phyloP scores from a whole-genome alignment of 2,797 vertebrate species.

The Acomys russatus region DNA sequence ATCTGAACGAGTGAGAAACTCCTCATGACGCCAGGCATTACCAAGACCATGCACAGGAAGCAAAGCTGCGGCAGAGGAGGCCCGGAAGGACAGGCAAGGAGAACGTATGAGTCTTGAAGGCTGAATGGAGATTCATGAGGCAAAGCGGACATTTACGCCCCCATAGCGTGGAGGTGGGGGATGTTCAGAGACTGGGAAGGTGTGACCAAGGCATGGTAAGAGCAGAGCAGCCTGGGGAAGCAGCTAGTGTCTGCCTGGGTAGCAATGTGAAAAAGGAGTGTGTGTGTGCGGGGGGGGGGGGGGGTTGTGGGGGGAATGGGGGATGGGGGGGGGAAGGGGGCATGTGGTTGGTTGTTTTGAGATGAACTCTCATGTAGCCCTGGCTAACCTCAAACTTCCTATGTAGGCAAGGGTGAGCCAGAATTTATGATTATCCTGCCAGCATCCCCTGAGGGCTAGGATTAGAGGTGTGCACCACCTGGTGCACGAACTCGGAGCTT shows the following conservation, averaged over 20 bases:
- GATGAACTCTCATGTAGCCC: not conserved
- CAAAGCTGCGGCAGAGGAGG: slow-evolving; percentile 32
- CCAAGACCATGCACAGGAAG: slow-evolving; percentile 1
- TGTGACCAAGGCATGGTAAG: not conserved
- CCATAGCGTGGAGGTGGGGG: not conserved
- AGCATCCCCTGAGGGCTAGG: not conserved
- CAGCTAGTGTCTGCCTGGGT: not conserved
- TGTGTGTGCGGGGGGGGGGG: too few species aligned
- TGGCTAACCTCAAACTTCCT: not conserved
- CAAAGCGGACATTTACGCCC: not conserved
- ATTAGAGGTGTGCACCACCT: not conserved
- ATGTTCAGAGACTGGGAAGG: not conserved
- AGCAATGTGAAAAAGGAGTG: not conserved
- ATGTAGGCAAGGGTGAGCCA: not conserved
- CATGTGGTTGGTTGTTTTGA: not conserved
- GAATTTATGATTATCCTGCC: not conserved
- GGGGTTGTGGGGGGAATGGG: too few species aligned
- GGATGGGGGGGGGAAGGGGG: too few species aligned
- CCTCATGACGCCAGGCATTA: not conserved
- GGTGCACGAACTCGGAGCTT: not conserved
- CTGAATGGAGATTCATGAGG: not conserved
- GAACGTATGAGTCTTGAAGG: not conserved
- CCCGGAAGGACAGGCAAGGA: not conserved
- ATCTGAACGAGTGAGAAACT: not conserved
- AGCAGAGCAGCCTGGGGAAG: not conserved